Conservation (phyloP, 2,888 invertebrate genomes). For the Biston betularia region DNA sequence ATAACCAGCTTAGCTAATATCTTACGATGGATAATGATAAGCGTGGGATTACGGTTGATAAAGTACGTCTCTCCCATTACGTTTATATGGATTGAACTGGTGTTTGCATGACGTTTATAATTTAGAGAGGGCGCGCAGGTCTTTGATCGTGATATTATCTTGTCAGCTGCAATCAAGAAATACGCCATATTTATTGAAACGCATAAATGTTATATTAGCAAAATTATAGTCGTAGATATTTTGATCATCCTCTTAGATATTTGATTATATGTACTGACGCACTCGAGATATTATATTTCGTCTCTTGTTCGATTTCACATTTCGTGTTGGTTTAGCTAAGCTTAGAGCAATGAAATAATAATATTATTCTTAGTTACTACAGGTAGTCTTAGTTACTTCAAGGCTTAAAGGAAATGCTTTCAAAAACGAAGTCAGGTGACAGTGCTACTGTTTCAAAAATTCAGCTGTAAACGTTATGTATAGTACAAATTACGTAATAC, state of each 20-base stretch:
- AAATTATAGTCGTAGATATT: constrained; percentile 17
- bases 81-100: constrained; percentile 43
- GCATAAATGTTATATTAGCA: constrained; percentile 19
- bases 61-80: constrained; percentile 38
- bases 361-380: no score
- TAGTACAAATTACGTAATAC: no score
- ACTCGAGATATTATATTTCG: neutral
- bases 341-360: no score
- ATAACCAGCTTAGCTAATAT: constrained; percentile 53
- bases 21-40: constrained; percentile 45
- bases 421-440: no score
- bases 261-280: neutral
- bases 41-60: constrained; percentile 40
- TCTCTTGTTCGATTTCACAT: neutral
- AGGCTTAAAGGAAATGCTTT: no score
- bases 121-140: constrained; percentile 35
- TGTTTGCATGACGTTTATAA: constrained; percentile 46
- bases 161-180: constrained; percentile 37
- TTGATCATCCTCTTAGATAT: constrained; percentile 6
- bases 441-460: no score
- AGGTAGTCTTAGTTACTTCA: no score
- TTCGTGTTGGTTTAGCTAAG: neutral
- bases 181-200: constrained; percentile 33
- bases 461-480: no score
- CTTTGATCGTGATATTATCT: constrained; percentile 43